Percentiles rank a stretch among this genome's conserved stretches.
These are phyloP conservation scores for Drosophila gaucha DNA, from an alignment of 2,888 invertebrate species.

Conservation along the genomic window DNA sequence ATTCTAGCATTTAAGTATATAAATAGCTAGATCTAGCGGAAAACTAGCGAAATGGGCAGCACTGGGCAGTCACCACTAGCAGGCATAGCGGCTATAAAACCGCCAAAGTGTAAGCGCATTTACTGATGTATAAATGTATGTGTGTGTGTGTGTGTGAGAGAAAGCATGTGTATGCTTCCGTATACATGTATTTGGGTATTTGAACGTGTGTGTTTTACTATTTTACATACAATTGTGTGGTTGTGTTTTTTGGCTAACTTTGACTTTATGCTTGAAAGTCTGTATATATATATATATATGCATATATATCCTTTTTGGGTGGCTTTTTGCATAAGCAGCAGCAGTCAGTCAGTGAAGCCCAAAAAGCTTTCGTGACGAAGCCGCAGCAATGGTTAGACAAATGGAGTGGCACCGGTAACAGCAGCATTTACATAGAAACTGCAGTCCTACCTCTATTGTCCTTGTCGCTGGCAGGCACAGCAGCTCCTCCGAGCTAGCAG, in stretches of 20 bases:
- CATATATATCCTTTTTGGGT: conserved; percentile 13
- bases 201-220: conserved; percentile 5
- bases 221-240: not conserved
- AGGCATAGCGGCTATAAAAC: conserved; percentile 27
- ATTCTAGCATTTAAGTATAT: too few species aligned
- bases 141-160: not conserved
- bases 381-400: conserved; percentile 60
- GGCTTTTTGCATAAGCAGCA: conserved; percentile 42
- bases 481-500: conserved; percentile 24
- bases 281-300: conserved; percentile 7
- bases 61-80: not conserved
- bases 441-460: conserved; percentile 32
- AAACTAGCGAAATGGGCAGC: not conserved
- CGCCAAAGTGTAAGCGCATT: conserved; percentile 55
- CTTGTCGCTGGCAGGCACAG: conserved; percentile 45
- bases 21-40: not conserved
- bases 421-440: conserved; percentile 4
- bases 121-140: conserved; percentile 12
- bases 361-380: conserved; percentile 50
- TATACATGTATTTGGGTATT: too few species aligned
- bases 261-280: conserved; percentile 34
- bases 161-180: too few species aligned
- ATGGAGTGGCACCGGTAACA: conserved; percentile 41
- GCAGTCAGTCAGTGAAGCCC: conserved; percentile 14
- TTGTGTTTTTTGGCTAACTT: conserved; percentile 34